Evolutionary conservation across 2,797 vertebrate genomes (phyloP).

Genomic region (Phataginus tricuspis): DNA sequence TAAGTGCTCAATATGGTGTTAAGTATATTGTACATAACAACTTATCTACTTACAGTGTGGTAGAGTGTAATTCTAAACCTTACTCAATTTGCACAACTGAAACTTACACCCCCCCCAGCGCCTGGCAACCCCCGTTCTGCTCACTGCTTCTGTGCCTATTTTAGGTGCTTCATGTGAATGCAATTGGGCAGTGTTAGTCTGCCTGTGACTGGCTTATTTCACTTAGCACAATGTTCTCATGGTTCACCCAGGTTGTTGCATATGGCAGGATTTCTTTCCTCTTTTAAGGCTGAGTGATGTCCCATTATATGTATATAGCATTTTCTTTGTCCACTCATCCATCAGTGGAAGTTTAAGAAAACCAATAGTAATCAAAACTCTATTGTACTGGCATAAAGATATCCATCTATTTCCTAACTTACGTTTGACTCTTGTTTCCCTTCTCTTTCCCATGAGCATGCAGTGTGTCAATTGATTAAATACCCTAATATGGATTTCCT

Average conservation of each 20-base stretch:
- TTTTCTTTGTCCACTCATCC: neutral
- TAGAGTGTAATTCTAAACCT: neutral
- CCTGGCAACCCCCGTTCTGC: neutral
- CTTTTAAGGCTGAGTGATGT: neutral
- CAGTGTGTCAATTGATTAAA: neutral
- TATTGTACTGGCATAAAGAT: neutral
- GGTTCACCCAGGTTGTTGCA: neutral
- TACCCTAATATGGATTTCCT: neutral
- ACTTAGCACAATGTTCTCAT: neutral
- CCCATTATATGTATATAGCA: neutral
- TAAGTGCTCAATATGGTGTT: neutral
- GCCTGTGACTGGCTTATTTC: neutral
- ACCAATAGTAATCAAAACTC: neutral
- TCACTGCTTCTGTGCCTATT: neutral
- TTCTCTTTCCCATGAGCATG: neutral
- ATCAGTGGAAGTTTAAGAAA: neutral
- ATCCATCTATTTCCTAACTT: neutral
- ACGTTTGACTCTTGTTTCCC: neutral
- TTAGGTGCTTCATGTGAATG: neutral
- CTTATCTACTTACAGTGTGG: too few relatives aligned
- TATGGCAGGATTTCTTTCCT: neutral
- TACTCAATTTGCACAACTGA: neutral
- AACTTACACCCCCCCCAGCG: neutral
- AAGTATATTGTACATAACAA: neutral
- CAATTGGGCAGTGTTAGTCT: fast-evolving